Evolutionary conservation across 2,113 vertebrate species (phyloP).

Genomic region (Nesoenas mayeri): DNA sequence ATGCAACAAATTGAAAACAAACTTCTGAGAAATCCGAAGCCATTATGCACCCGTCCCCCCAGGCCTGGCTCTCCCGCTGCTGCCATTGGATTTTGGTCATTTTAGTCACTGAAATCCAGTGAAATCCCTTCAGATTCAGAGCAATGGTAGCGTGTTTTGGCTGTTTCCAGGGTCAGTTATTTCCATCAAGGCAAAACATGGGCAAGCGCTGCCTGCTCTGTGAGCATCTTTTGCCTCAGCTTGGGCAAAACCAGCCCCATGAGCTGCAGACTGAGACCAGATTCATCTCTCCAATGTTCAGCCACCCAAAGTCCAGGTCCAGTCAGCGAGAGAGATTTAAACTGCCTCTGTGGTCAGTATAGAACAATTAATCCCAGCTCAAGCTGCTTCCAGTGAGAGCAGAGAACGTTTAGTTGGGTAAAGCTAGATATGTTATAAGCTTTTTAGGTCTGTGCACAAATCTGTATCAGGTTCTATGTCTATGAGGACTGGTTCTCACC

Average conservation of each 20-base stretch:
- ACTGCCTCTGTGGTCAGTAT: not conserved
- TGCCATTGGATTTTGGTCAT: not conserved
- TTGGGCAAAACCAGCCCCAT: not conserved
- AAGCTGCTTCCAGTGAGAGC: not conserved
- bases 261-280: not conserved
- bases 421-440: not conserved
- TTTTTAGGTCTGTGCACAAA: not conserved
- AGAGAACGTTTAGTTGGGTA: not conserved
- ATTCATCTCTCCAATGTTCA: not conserved
- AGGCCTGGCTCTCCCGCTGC: not conserved
- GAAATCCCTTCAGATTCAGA: not conserved
- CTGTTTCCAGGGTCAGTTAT: not conserved
- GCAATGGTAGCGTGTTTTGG: not conserved
- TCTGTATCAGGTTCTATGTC: not conserved
- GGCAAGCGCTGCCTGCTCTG: not conserved
- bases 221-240: not conserved
- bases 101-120: not conserved
- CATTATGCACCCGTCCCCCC: not conserved
- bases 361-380: not conserved
- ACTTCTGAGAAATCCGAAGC: not conserved
- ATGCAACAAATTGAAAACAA: slow-evolving; percentile 17
- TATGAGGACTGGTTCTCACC: slow-evolving; percentile 15
- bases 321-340: not conserved
- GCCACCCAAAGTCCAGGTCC: not conserved
- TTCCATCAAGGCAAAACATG: not conserved